Evolutionary conservation across 2,113 vertebrate species (phyloP), one percentile per base, ranked within the genome.

Genomic region (Platysteira castanea): DNA sequence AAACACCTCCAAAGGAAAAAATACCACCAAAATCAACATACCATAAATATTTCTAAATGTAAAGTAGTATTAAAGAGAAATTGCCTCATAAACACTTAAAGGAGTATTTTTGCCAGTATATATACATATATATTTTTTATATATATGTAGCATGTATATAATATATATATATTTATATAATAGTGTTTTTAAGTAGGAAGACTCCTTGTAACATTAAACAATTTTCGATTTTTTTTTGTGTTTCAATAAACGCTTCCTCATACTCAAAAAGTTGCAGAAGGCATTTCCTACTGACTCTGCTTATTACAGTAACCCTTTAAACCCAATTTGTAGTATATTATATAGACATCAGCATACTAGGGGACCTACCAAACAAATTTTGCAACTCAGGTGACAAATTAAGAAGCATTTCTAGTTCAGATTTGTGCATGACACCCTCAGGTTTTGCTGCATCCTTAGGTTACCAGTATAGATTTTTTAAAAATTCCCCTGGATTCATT

Each of bases 1-100:
- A 93, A 69, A 42, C 35, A 54, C 27, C 27, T 28, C 18, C 53
- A 69, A 49, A 86, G 44, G 0, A 1, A 69, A 95, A 88, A 64
- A 50, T 12, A 47, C 18, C 22, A 87, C 13, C 15, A 52, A 84
- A 84, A 93, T 60, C 37, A 77, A 76, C 13, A 49, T 4, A n/a
- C 1, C 15, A 18, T 14, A 79, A 60, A 12, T 37, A 84, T 30
- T 74, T 76, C 41, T 71, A 87, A 76, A 68, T 49, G 8, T 12
- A 69, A 87, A 61, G 41, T 14, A 71, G 16, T 10, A 76, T 52
- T 94, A 46, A 94, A 70, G 30, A 75, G 49, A 79, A 90, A 95
- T 27, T 70, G 17, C 4, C 2, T 46, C 61, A 73, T 56, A 84
- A 93, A 42, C 3, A 28, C 10, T 35, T 59, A 15, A 42, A 75